phyloP scores from a whole-genome alignment of 2,797 vertebrate genomes.

The Buphagus erythrorhynchus region DNA sequence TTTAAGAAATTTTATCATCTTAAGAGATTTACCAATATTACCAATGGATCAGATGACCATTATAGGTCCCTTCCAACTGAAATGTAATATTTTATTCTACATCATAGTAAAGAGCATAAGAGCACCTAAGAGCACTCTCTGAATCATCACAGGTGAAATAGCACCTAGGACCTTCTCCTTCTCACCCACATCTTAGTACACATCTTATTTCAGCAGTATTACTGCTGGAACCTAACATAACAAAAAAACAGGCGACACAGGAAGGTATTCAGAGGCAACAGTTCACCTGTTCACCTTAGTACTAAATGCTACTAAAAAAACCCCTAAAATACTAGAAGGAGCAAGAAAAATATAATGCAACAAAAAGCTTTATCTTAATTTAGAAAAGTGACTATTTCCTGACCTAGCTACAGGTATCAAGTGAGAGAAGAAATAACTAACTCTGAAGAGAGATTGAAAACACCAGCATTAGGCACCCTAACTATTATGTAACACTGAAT shows the following conservation, averaged over 20 bases:
- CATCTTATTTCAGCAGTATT: neutral
- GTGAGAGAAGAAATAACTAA: neutral
- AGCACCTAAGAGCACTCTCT: neutral
- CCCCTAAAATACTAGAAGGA: neutral
- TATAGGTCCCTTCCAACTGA: neutral
- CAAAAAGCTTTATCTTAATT: neutral
- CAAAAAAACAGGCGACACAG: accelerated
- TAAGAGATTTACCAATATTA: neutral
- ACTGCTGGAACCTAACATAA: neutral
- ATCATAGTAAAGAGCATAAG: neutral
- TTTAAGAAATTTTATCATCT: neutral
- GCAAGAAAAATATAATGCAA: neutral
- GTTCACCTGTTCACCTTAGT: neutral
- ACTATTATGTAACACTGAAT: neutral
- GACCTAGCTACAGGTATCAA: neutral
- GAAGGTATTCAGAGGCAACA: neutral
- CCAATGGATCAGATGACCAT: neutral
- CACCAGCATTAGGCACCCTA: neutral
- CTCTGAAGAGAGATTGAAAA: neutral
- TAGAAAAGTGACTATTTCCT: neutral
- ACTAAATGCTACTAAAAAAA: neutral
- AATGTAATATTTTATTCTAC: neutral
- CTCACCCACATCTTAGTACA: neutral
- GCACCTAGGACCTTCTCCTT: neutral
- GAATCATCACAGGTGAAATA: neutral